phyloP scores from a whole-genome alignment of 1,140 invertebrate species.

The Aphaenogaster ashmeadi region DNA sequence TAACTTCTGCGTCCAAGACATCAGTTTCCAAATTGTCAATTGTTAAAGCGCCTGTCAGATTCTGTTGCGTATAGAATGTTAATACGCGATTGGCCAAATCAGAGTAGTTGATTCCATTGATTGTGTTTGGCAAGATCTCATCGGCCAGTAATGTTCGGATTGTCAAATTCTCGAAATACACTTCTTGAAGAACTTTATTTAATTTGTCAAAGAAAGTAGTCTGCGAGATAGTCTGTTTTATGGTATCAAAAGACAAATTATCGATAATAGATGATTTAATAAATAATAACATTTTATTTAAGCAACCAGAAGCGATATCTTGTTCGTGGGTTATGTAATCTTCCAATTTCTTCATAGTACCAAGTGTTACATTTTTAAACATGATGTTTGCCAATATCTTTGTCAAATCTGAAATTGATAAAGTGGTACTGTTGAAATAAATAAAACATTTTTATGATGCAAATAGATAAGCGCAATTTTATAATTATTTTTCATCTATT shows the following conservation, averaged over 20 bases:
- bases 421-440: not conserved
- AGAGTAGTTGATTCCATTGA: conserved; percentile 75
- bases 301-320: conserved; percentile 55
- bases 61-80: conserved; percentile 65
- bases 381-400: conserved; percentile 75
- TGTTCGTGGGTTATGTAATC: conserved; percentile 32
- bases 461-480: conserved; percentile 9
- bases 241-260: conserved; percentile 67
- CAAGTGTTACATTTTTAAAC: conserved; percentile 73
- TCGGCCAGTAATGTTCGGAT: conserved; percentile 67
- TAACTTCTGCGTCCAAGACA: conserved; percentile 54
- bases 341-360: conserved; percentile 65
- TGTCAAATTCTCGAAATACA: conserved; percentile 71
- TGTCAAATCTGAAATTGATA: conserved; percentile 76
- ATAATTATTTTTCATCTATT: conserved; percentile 30
- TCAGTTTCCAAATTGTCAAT: conserved; percentile 71
- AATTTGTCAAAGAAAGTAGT: conserved; percentile 66
- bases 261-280: conserved; percentile 69
- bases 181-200: conserved; percentile 59
- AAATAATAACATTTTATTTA: conserved; percentile 73
- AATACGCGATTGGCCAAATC: conserved; percentile 69
- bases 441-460: not conserved
- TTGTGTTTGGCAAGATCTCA: conserved; percentile 58
- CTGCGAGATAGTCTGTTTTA: conserved; percentile 71
- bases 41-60: conserved; percentile 70